Conservation (phyloP, 92 coral and sea anemone species). For the Heteractis magnifica region DNA sequence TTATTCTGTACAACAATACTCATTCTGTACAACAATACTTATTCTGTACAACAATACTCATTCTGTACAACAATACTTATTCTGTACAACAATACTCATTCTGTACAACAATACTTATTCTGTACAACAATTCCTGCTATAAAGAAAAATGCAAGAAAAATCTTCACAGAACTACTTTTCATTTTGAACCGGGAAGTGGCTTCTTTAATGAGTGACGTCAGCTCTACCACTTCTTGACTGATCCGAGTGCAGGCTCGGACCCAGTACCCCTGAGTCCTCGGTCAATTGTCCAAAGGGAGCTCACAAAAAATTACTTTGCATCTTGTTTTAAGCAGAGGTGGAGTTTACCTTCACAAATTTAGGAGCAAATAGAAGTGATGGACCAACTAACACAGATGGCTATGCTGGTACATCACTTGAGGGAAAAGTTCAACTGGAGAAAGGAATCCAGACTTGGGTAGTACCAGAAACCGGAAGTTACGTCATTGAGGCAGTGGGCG, state of each 20-base stretch:
- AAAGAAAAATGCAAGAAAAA: no score
- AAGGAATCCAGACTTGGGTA: slow-evolving; percentile 84
- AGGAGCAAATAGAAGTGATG: slow-evolving; percentile 65
- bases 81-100: no score
- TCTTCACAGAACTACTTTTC: no score
- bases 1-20: no score
- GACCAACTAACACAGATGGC: slow-evolving; percentile 59
- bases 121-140: no score
- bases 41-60: no score
- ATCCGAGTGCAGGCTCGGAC: no score
- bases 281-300: not conserved
- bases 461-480: slow-evolving; percentile 79
- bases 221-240: no score
- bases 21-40: no score
- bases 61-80: no score
- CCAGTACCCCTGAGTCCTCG: not conserved
- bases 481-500: slow-evolving; percentile 78
- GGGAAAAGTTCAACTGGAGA: slow-evolving; percentile 57
- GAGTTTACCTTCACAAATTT: slow-evolving; percentile 64
- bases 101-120: no score
- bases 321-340: slow-evolving; percentile 1
- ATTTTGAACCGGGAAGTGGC: no score
- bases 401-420: slow-evolving; percentile 73
- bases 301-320: not conserved
- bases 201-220: not conserved